Percentiles rank a stretch among this genome's conserved stretches.
Evolutionary conservation across 2,888 invertebrate genomes (phyloP).

Genomic region (Autographa gamma): DNA sequence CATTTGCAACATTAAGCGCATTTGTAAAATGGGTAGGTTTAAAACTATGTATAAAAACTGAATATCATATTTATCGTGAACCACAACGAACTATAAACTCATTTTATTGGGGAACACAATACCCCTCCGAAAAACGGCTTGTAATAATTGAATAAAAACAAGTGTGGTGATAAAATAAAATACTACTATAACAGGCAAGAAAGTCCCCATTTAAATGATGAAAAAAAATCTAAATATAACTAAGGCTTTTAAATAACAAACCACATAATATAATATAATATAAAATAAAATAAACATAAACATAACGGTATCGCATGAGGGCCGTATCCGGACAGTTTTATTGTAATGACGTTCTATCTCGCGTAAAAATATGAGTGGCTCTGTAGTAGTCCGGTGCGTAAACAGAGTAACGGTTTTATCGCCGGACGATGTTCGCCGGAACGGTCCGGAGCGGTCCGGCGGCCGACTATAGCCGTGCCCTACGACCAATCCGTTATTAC

Average conservation of each 20-base stretch:
- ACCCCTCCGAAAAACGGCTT: no score
- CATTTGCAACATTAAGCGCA: no score
- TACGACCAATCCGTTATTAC: constrained; percentile 25
- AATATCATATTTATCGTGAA: no score
- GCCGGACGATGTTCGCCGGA: constrained; percentile 43
- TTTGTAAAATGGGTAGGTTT: no score
- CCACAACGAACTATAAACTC: no score
- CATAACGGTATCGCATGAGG: constrained; percentile 40
- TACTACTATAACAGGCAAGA: not conserved
- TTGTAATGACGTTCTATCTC: constrained; percentile 51
- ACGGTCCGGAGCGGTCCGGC: constrained; percentile 42
- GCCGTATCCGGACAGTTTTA: constrained; percentile 41
- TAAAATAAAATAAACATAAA: constrained; percentile 46
- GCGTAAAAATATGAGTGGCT: constrained; percentile 57
- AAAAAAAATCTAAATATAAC: not conserved
- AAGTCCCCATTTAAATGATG: not conserved
- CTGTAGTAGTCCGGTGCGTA: constrained; percentile 43
- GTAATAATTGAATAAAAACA: no score
- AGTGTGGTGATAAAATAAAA: no score
- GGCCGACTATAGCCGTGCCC: constrained; percentile 32
- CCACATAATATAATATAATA: constrained; percentile 32
- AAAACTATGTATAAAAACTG: no score
- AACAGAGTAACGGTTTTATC: constrained; percentile 55
- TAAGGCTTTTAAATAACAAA: not conserved
- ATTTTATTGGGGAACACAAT: no score